Evolutionary conservation across 2,113 vertebrate species (phyloP).

Genomic region (Alosa alosa): DNA sequence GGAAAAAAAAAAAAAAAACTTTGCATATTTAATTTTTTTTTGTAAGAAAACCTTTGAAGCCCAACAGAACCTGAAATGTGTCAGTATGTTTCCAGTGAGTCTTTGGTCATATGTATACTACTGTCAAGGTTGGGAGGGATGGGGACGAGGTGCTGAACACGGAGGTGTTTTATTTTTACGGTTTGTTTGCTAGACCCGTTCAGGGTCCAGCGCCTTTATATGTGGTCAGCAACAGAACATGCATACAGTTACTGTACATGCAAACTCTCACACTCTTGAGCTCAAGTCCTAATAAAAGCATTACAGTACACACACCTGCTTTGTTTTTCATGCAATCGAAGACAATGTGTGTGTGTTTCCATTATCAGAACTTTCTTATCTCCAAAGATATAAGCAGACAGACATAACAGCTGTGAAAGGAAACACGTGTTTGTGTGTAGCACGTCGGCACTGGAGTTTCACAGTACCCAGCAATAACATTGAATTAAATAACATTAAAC

Average conservation of each 20-base stretch:
- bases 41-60: conserved; percentile 25
- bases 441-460: not conserved
- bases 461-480: too few species aligned
- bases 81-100: not conserved
- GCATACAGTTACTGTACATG: not conserved
- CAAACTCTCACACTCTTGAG: not conserved
- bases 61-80: conserved; percentile 17
- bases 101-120: conserved; percentile 24
- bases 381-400: not conserved
- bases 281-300: conserved; percentile 9
- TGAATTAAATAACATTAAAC: too few species aligned
- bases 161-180: not conserved
- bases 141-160: not conserved
- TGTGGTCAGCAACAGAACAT: not conserved
- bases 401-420: not conserved
- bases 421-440: not conserved
- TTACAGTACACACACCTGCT: not conserved
- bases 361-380: not conserved
- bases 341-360: not conserved
- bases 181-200: not conserved
- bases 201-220: not conserved
- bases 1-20: not conserved
- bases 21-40: conserved; percentile 46
- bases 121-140: not conserved
- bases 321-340: not conserved